These are phyloP conservation scores for Archaeoteleia sp. DNA, from an alignment of 2,888 invertebrate genomes.

Conservation along the genomic window DNA sequence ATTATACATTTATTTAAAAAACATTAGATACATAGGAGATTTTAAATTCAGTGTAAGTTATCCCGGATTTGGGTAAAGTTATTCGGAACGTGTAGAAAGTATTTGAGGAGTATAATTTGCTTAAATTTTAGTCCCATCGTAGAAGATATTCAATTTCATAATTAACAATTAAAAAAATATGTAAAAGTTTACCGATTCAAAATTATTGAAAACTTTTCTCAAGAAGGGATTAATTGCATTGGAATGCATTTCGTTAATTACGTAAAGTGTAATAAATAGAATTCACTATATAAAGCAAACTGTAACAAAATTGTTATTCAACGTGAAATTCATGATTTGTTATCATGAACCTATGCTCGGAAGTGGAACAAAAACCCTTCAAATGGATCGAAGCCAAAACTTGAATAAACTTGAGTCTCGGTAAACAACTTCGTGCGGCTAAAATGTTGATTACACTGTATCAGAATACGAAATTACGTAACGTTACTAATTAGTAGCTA, in stretches of 20 bases:
- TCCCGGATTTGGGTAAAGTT: slow-evolving; percentile 17
- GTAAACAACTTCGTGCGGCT: not conserved
- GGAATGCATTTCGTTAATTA: no score
- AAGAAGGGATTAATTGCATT: no score
- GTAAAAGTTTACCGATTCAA: no score
- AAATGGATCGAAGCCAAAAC: not conserved
- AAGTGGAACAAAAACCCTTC: slow-evolving; percentile 14
- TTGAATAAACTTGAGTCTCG: slow-evolving; percentile 11
- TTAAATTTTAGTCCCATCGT: not conserved
- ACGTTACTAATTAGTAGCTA: no score
- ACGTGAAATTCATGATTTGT: slow-evolving; percentile 21
- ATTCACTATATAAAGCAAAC: slow-evolving; percentile 1
- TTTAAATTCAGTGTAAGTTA: slow-evolving; percentile 20
- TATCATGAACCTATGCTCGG: not conserved
- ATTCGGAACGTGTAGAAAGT: slow-evolving; percentile 11
- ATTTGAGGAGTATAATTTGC: not conserved
- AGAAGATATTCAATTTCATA: no score
- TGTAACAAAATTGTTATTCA: slow-evolving; percentile 1
- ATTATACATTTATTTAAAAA: slow-evolving; percentile 31
- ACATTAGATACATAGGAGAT: slow-evolving; percentile 20
- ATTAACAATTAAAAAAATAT: no score
- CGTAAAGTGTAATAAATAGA: no score
- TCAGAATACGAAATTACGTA: not conserved
- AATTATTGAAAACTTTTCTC: no score
- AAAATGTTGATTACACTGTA: not conserved